Evolutionary conservation across 2,888 invertebrate species (phyloP), one percentile per base, ranked within the genome.

Genomic region (Euproctis similis): DNA sequence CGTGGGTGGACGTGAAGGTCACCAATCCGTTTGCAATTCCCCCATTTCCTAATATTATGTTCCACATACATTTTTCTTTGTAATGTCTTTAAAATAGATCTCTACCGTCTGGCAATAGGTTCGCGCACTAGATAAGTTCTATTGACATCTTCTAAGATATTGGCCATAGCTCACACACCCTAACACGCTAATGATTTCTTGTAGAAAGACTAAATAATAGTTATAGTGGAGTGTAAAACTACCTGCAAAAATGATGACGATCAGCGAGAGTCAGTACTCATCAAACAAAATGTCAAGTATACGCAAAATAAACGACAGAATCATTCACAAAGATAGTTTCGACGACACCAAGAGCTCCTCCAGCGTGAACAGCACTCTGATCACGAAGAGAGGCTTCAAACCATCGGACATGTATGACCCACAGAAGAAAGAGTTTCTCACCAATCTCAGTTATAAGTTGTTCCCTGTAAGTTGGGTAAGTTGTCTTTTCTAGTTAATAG

Each of bases 351-450:
- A 84, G 45, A 84, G 81, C 35, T 85, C 86, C 0, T 77, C 81
- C 8, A 78, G 78, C 11, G 67, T 81, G 28, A 85, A 82, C 66
- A 89, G 89, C 60, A 85, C 88, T 8, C 85, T 93, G 37, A 88
- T 92, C 59, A 89, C 88, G 28, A 87, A 88, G 42, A 86, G 94
- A 14, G 93, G 95, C 17, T 93, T 93, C 75, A 93, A 93, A 58
- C 95, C 95, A 1, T 94, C 94, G 2, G 95, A 95, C 74, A 87
- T 89, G 71, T 90, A 90, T 62, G 94, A 95, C 75, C 94, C 94
- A 1, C 85, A 85, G 48, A 95, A 95, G 76, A 89, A 89, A 66
- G 89, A 90, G 58, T 93, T 95, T 72, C 87, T 95, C 47, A 90
- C 91, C 27, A 89, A 89, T 62, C 87, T 95, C 66, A 93, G 94